Evolutionary conservation across 2,113 vertebrate genomes (phyloP).

Genomic region (Ursus arctos): DNA sequence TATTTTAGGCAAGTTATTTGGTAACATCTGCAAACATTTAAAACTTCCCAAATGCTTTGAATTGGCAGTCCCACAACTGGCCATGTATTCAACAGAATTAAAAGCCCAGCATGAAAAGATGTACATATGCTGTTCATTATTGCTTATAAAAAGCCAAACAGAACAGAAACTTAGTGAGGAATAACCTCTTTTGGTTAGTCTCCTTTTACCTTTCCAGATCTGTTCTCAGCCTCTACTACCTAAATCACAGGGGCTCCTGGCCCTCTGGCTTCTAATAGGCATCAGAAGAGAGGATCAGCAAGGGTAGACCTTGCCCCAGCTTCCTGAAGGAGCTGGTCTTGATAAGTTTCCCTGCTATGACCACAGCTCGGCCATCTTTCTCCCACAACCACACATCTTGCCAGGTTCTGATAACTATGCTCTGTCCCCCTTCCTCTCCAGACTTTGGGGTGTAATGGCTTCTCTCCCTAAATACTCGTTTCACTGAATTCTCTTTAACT

Average conservation of each 20-base stretch:
- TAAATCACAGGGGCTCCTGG: fast-evolving
- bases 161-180: not conserved
- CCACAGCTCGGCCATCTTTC: not conserved
- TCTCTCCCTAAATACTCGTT: not conserved
- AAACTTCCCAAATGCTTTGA: not conserved
- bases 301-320: not conserved
- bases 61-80: not conserved
- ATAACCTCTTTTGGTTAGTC: not conserved
- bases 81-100: not conserved
- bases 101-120: not conserved
- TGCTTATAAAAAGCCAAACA: not conserved
- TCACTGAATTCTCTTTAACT: not conserved
- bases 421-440: not conserved
- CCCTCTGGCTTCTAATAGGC: not conserved
- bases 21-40: slow-evolving; percentile 19
- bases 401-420: not conserved
- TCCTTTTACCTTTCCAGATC: not conserved
- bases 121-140: not conserved
- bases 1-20: not conserved
- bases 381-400: not conserved
- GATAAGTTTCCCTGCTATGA: not conserved
- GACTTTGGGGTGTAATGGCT: not conserved
- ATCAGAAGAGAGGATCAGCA: not conserved
- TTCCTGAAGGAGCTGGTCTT: not conserved
- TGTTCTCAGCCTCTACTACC: not conserved